Conservation (phyloP, 2,888 invertebrate genomes). For the Pachymerium ferrugineum region DNA sequence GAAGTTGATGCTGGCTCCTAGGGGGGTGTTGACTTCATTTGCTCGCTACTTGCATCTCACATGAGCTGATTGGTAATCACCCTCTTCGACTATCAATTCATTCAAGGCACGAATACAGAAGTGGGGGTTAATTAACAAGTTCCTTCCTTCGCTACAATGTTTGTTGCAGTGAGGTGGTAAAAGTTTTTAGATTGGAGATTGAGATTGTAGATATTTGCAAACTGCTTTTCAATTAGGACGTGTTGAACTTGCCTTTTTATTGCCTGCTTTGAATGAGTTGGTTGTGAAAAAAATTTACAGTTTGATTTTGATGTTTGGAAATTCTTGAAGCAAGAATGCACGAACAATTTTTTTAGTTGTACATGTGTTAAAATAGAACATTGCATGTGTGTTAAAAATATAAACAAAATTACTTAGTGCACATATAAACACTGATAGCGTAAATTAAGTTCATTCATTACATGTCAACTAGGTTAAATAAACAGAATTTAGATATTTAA, state of each 20-base stretch:
- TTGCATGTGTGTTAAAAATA: too few species aligned
- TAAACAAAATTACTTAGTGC: too few species aligned
- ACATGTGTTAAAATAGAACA: too few species aligned
- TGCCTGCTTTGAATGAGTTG: not conserved
- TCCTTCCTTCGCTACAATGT: not conserved
- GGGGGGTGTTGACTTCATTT: conserved; percentile 6
- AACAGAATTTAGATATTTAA: too few species aligned
- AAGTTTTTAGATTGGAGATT: not conserved
- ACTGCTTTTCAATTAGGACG: not conserved
- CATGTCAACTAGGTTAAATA: too few species aligned
- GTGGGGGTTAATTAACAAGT: conserved; percentile 13
- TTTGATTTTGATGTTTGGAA: not conserved
- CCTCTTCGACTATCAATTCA: not conserved
- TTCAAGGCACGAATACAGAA: not conserved
- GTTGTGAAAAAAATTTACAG: not conserved
- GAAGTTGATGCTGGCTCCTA: not conserved
- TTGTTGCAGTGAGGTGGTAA: not conserved
- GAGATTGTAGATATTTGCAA: not conserved
- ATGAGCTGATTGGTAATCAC: conserved; percentile 13
- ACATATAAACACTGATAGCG: too few species aligned
- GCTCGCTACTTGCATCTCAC: not conserved
- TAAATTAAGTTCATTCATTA: too few species aligned
- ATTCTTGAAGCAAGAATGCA: too few species aligned
- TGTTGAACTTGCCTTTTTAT: not conserved
- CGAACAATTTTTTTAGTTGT: too few species aligned